Conservation (phyloP, 2,797 vertebrate species). For the Telmatherina bonti region DNA sequence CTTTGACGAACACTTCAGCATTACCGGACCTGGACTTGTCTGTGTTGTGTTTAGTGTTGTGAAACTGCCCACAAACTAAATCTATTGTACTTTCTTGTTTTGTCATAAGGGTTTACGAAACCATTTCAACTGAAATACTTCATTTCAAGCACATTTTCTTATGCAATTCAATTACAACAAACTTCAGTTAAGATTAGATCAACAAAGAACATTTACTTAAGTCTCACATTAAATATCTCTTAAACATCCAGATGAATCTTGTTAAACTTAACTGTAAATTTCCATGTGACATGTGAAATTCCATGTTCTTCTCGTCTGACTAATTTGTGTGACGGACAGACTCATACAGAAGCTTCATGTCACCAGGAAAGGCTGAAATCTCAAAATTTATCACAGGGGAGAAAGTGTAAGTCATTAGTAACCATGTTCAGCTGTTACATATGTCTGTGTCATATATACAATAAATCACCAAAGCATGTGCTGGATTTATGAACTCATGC, state of each 20-base stretch:
- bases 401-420: neutral
- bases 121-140: neutral
- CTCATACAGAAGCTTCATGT: neutral
- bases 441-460: neutral
- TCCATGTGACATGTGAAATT: neutral
- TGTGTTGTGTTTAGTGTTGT: neutral
- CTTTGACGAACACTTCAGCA: constrained; percentile 13
- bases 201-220: neutral
- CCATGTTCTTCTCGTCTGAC: neutral
- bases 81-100: neutral
- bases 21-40: constrained; percentile 1
- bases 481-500: neutral
- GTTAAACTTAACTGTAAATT: neutral
- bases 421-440: neutral
- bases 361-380: neutral
- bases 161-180: neutral
- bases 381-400: neutral
- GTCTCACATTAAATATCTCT: neutral
- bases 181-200: neutral
- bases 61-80: constrained; percentile 5
- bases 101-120: neutral
- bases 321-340: neutral
- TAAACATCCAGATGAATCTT: constrained; percentile 2
- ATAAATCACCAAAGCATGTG: neutral
- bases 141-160: neutral